Conservation (phyloP, 2,797 vertebrate genomes). For the Pseudopleuronectes americanus region DNA sequence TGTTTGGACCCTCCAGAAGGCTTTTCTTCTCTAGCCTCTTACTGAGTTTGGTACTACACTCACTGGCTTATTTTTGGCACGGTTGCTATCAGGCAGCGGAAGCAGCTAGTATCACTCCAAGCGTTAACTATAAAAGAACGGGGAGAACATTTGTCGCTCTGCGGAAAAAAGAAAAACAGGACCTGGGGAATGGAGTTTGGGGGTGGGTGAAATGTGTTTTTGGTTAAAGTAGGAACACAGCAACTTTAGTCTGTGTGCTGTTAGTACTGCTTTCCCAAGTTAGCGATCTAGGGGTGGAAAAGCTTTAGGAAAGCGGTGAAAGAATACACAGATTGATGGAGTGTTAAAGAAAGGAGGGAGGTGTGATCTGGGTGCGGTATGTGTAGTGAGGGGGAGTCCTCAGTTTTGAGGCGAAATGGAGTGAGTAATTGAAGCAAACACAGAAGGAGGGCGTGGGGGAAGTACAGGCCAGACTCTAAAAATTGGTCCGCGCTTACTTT, state of each 20-base stretch:
- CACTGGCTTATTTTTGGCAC: constrained; percentile 63
- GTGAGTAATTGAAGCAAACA: constrained; percentile 84
- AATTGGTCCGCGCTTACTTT: constrained; percentile 57
- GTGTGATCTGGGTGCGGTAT: constrained; percentile 78
- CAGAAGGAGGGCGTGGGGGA: constrained; percentile 69
- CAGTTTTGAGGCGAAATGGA: constrained; percentile 75
- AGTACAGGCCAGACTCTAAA: constrained; percentile 70
- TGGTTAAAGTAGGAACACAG: constrained; percentile 79
- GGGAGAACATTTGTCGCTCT: constrained; percentile 78
- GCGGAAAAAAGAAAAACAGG: constrained; percentile 51
- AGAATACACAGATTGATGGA: constrained; percentile 72
- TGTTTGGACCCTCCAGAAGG: constrained; percentile 51
- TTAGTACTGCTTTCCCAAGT: constrained; percentile 73
- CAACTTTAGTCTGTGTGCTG: constrained; percentile 80
- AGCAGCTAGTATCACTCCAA: constrained; percentile 46
- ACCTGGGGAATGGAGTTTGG: constrained; percentile 55
- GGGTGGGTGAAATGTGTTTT: constrained; percentile 81
- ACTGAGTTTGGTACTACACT: constrained; percentile 36
- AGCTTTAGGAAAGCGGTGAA: constrained; percentile 59
- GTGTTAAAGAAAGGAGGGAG: constrained; percentile 73
- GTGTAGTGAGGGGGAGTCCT: constrained; percentile 68
- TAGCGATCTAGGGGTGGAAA: constrained; percentile 74
- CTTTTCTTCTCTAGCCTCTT: constrained; percentile 49
- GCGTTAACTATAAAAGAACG: constrained; percentile 68
- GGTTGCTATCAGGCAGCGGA: constrained; percentile 53